A percentile compares a stretch with the other conserved stretches of the same genome.
phyloP scores from a whole-genome alignment of 2,888 invertebrate genomes.

The Priocnemis perturbator region DNA sequence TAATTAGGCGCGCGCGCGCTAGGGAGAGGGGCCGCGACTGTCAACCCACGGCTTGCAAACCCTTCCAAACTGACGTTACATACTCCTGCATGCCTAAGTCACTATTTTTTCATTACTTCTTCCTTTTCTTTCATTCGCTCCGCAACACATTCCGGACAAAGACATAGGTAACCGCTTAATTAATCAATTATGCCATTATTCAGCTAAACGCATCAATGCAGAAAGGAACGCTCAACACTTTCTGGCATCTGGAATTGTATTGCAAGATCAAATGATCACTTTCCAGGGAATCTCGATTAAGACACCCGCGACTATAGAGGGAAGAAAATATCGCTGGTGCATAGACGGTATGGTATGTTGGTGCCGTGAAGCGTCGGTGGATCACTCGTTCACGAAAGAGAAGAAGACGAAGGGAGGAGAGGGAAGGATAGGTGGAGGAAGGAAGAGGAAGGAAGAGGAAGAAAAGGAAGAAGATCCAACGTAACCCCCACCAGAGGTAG shows the following conservation, averaged over 20 bases:
- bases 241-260: too few relatives aligned
- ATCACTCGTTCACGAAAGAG: not conserved
- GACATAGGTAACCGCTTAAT: too few relatives aligned
- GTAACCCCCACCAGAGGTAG: slow-evolving; percentile 49
- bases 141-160: too few relatives aligned
- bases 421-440: not conserved
- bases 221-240: too few relatives aligned
- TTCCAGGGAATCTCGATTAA: too few relatives aligned
- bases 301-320: not conserved
- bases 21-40: slow-evolving; percentile 27
- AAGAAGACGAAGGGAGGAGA: not conserved
- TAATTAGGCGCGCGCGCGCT: slow-evolving; percentile 69
- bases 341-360: not conserved
- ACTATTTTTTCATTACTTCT: too few relatives aligned
- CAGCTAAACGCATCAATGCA: too few relatives aligned
- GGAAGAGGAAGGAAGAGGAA: slow-evolving; percentile 21
- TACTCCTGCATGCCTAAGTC: not conserved
- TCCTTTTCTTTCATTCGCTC: too few relatives aligned
- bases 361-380: not conserved
- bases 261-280: too few relatives aligned
- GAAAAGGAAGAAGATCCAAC: slow-evolving; percentile 25
- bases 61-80: not conserved
- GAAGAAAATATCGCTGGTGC: not conserved
- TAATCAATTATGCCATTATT: too few relatives aligned
- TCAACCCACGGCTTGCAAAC: slow-evolving; percentile 31